Percentiles rank a stretch among this genome's conserved stretches.
Evolutionary conservation across 2,797 vertebrate species (phyloP).

Genomic region (Tamandua tetradactyla): DNA sequence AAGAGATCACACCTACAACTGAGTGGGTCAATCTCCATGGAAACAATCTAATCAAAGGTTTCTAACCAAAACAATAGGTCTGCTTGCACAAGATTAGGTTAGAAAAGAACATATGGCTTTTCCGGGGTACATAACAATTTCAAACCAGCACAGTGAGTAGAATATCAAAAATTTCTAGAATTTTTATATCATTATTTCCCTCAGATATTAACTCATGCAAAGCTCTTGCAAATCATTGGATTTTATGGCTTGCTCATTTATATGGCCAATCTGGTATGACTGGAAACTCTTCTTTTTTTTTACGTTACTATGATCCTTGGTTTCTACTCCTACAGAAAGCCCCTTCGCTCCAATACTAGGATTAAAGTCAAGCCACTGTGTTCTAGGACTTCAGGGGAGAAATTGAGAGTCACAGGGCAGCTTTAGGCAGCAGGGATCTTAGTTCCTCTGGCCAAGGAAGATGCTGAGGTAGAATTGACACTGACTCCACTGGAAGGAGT

Average conservation of each 20-base stretch:
- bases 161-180: slow-evolving; percentile 17
- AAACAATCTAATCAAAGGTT: too few relatives aligned
- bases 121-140: too few relatives aligned
- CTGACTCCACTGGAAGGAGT: slow-evolving; percentile 51
- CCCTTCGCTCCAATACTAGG: not conserved
- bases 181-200: not conserved
- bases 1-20: too few relatives aligned
- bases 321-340: slow-evolving; percentile 29
- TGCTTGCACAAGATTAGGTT: too few relatives aligned
- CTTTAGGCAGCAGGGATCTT: not conserved
- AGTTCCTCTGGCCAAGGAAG: not conserved
- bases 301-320: slow-evolving; percentile 21
- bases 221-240: not conserved
- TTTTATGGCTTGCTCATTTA: slow-evolving; percentile 39
- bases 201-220: not conserved
- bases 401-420: not conserved
- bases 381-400: not conserved
- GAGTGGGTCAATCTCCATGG: too few relatives aligned
- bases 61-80: too few relatives aligned
- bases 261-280: slow-evolving; percentile 6
- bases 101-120: too few relatives aligned
- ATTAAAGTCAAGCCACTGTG: not conserved
- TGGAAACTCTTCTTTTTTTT: not conserved
- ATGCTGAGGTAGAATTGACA: not conserved
- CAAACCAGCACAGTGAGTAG: too few relatives aligned